Evolutionary conservation across 2,888 invertebrate species (phyloP), one percentile per base, ranked within the genome.

Genomic region (Tinea trinotella): DNA sequence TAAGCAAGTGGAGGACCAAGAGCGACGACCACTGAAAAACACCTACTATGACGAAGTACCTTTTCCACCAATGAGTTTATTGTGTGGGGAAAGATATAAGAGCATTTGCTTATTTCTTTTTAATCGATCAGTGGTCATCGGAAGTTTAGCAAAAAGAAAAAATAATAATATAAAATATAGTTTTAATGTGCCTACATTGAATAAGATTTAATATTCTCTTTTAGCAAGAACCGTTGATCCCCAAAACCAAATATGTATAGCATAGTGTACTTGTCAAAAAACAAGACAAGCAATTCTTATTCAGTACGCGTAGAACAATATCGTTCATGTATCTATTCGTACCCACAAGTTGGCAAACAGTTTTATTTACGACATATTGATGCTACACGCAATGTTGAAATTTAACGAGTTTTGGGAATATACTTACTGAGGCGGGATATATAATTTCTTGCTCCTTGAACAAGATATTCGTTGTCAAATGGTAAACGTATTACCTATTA

Each of bases 341-440:
- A 40, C 19, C 50, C 50, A 19, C 20, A 52, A 44, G 56, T 56
- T 56, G 54, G 55, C 60, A 55, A 61, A 62, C 60, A 59, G 57
- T 57, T 58, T 64, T 64, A 62, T 67, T 65, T 67, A 68, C 61
- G 61, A 63, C 62, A 64, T 62, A 66, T 70, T 65, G 69, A 68
- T 65, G 64, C 61, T 62, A 62, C 71, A 67, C 65, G 67, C 66
- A 64, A 69, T 60, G 59, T 58, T 67, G 67, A 67, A 69, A 63
- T 65, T 66, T 62, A 61, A 64, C 62, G 62, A 64, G 66, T 69
- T 69, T 64, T 12, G 62, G 61, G 66, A 66, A 64, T 59, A 60
- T 60, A 55, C 35, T 53, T 50, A 20, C 13, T 13, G 40, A 40
- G 40, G 13, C 40, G 5, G 13, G n/a, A 7, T 2, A 15, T 13